Conservation (phyloP, 2,113 vertebrate genomes). For the Ageneiosus marmoratus region DNA sequence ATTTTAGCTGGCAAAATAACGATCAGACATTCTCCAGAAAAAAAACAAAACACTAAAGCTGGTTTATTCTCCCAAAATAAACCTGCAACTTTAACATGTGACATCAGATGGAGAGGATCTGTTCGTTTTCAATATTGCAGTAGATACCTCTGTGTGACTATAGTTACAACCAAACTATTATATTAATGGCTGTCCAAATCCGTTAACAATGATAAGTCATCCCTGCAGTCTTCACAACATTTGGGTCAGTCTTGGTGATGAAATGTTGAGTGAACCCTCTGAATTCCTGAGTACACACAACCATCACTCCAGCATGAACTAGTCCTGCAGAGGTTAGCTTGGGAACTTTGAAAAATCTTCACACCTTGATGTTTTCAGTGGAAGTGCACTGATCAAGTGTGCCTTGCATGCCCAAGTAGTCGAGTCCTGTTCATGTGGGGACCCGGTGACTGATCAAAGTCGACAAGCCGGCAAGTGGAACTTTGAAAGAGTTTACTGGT, state of each 20-base stretch:
- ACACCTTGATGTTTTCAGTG: constrained; percentile 12
- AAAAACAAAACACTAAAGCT: no score
- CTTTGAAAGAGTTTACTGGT: background rate
- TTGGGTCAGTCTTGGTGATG: background rate
- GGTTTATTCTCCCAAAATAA: no score
- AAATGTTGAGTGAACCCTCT: background rate
- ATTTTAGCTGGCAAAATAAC: no score
- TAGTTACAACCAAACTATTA: background rate
- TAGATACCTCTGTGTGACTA: background rate
- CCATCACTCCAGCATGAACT: background rate
- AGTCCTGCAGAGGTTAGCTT: background rate
- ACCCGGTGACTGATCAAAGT: constrained; percentile 35
- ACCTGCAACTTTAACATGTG: background rate
- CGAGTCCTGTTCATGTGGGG: constrained; percentile 23
- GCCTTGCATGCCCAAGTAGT: background rate
- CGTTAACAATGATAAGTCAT: background rate
- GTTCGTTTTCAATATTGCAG: background rate
- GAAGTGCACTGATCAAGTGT: background rate
- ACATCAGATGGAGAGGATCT: background rate
- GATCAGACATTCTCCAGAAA: no score
- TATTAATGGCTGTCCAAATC: background rate
- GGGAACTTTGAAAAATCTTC: background rate
- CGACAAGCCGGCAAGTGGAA: constrained; percentile 13
- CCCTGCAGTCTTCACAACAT: background rate
- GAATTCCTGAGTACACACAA: background rate